Percentiles rank a stretch among this genome's conserved stretches.
phyloP scores from a whole-genome alignment of 53 echinoderm and acorn worm species.

The Holothuria leucospilota region DNA sequence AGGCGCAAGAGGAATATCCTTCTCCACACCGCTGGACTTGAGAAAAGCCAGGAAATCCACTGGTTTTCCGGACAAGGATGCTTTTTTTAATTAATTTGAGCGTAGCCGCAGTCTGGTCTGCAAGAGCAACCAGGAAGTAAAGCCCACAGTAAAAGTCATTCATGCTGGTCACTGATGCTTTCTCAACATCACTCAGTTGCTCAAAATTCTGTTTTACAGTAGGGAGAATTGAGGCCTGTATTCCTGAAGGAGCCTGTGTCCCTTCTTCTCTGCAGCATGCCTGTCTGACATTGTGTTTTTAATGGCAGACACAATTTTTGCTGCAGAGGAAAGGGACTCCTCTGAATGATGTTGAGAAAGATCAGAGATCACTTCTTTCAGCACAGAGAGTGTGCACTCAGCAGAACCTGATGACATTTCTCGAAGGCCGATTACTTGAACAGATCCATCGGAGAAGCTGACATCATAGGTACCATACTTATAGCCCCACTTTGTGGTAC shows the following conservation, averaged over 20 bases:
- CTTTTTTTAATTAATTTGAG: constrained; percentile 7
- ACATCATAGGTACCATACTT: too few species aligned
- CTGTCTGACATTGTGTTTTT: constrained; percentile 23
- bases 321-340: too few species aligned
- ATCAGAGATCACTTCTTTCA: too few species aligned
- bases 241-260: not conserved
- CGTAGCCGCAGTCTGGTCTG: not conserved
- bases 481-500: constrained; percentile 65
- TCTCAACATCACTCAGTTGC: too few species aligned
- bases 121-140: constrained; percentile 46
- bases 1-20: too few species aligned
- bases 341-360: too few species aligned
- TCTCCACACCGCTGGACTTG: too few species aligned
- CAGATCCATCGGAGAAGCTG: constrained; percentile 33
- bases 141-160: constrained; percentile 47
- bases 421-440: constrained; percentile 60
- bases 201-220: not conserved
- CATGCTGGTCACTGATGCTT: not conserved
- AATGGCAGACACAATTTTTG: too few species aligned
- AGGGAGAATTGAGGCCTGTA: not conserved
- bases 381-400: too few species aligned
- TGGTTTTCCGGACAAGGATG: not conserved
- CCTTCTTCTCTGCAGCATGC: constrained; percentile 18
- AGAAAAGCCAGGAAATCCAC: too few species aligned
- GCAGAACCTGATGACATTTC: constrained; percentile 24